phyloP scores from a whole-genome alignment of 2,113 vertebrate genomes.

The Pyrgilauda ruficollis region DNA sequence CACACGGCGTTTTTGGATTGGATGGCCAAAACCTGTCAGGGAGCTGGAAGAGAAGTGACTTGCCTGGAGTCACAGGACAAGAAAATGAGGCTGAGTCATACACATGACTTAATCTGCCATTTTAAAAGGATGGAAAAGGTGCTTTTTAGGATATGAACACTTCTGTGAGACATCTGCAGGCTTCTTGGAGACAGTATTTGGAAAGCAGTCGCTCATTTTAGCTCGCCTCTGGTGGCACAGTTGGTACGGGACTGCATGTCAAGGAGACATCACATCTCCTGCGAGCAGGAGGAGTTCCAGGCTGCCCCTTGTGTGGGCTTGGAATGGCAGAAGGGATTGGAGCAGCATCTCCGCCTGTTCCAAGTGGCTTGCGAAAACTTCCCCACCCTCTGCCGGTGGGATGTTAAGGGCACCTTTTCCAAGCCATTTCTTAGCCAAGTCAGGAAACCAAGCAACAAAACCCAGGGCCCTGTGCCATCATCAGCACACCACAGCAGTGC shows the following conservation, averaged over 20 bases:
- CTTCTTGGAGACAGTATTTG: neutral
- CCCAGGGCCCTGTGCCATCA: neutral
- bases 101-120: constrained; percentile 10
- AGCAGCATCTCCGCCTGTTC: neutral
- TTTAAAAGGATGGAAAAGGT: constrained; percentile 1
- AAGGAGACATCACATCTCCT: neutral
- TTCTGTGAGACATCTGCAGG: neutral
- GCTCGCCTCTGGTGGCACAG: neutral
- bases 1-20: neutral
- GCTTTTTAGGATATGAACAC: neutral
- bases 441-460: neutral
- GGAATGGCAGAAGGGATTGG: neutral
- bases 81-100: constrained; percentile 27
- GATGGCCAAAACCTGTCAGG: neutral
- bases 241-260: accelerated
- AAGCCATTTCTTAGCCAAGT: neutral
- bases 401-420: neutral
- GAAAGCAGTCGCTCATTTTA: neutral
- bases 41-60: neutral
- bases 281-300: neutral
- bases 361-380: neutral
- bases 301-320: neutral
- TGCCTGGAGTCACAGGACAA: constrained; percentile 12
- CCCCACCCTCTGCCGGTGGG: neutral
- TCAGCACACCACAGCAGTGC: neutral